Conservation (phyloP, 2,113 vertebrate species). For the Raphicerus campestris region DNA sequence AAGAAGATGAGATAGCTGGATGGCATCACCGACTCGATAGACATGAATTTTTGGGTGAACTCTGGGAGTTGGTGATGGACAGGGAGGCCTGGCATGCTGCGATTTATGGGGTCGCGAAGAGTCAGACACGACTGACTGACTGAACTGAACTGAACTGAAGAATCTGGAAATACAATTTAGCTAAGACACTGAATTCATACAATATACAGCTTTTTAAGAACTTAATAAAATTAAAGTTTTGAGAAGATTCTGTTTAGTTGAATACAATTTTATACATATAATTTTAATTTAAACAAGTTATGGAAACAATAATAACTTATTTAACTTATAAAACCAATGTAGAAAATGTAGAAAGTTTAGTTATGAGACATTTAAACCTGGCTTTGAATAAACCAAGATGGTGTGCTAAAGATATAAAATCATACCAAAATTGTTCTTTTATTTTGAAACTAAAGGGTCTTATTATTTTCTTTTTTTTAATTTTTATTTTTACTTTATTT, state of each 20-base stretch:
- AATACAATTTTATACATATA: not conserved
- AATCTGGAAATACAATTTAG: not conserved
- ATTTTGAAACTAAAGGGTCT: not conserved
- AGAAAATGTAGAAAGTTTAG: too few species aligned
- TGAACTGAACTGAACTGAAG: not conserved
- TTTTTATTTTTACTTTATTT: too few species aligned
- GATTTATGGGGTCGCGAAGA: too few species aligned
- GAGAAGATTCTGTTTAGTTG: not conserved
- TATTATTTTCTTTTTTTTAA: not conserved
- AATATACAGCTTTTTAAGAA: not conserved
- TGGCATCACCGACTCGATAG: too few species aligned
- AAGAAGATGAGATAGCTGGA: too few species aligned
- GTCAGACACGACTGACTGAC: too few species aligned
- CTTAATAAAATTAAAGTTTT: not conserved
- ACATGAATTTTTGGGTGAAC: too few species aligned
- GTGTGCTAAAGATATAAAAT: not conserved
- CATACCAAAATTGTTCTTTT: not conserved
- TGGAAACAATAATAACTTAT: not conserved
- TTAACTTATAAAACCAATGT: slow-evolving; percentile 10
- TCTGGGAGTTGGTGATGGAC: too few species aligned
- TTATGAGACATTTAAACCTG: slow-evolving; percentile 22
- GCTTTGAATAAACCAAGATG: not conserved
- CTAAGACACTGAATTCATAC: not conserved
- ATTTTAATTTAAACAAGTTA: not conserved
- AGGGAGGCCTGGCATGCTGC: too few species aligned